These are phyloP conservation scores for Lepidothrix coronata DNA, from an alignment of 2,113 vertebrate species.

Conservation along the genomic window DNA sequence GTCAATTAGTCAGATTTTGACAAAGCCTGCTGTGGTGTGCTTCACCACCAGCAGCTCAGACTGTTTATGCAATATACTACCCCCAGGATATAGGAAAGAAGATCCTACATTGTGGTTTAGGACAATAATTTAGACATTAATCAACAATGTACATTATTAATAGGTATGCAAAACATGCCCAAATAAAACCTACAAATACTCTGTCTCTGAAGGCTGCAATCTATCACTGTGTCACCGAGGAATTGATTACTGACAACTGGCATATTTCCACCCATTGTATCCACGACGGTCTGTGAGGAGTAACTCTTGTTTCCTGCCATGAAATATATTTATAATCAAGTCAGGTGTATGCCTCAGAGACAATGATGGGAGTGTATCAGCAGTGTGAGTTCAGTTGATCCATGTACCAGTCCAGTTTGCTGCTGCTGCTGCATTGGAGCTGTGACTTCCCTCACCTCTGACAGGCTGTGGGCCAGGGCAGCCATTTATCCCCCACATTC, in stretches of 20 bases:
- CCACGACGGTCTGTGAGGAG: background rate
- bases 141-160: background rate
- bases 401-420: rapidly evolving
- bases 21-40: background rate
- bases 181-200: background rate
- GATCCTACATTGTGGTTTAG: background rate
- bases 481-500: rapidly evolving
- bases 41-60: background rate
- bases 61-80: background rate
- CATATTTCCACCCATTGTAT: background rate
- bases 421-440: background rate
- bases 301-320: background rate
- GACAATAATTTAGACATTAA: background rate
- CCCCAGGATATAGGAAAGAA: background rate
- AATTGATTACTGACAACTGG: background rate
- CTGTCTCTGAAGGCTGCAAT: background rate
- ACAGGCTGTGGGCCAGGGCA: background rate
- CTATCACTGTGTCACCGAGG: background rate
- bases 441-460: background rate
- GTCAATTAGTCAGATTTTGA: background rate
- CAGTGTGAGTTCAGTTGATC: background rate
- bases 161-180: background rate
- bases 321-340: background rate
- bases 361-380: background rate
- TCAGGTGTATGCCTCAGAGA: background rate